Evolutionary conservation across 2,888 invertebrate species (phyloP).

Genomic region (Drosophila macrospina): DNA sequence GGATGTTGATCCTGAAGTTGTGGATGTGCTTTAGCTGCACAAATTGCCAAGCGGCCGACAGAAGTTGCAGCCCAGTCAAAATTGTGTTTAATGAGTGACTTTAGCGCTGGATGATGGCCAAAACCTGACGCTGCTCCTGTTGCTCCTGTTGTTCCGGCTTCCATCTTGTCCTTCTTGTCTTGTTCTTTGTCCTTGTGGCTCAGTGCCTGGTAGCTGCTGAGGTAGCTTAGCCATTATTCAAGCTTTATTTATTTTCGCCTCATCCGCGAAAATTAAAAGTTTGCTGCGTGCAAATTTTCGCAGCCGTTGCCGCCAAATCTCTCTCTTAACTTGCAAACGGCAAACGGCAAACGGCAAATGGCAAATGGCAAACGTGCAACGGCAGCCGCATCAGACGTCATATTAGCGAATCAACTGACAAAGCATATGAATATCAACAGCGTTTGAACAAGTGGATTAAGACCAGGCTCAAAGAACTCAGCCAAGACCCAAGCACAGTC

Average conservation of each 20-base stretch:
- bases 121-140: slow-evolving; percentile 11
- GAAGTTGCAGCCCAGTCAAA: slow-evolving; percentile 53
- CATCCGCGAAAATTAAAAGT: slow-evolving; percentile 71
- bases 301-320: slow-evolving; percentile 45
- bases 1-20: slow-evolving; percentile 12
- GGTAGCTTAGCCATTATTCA: slow-evolving; percentile 81
- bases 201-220: slow-evolving; percentile 43
- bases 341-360: slow-evolving; percentile 12
- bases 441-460: slow-evolving; percentile 80
- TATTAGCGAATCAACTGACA: slow-evolving; percentile 81
- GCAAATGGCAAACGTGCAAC: slow-evolving; percentile 33
- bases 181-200: slow-evolving; percentile 5
- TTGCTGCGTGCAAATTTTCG: slow-evolving; percentile 77
- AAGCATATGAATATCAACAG: slow-evolving; percentile 82
- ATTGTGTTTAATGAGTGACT: slow-evolving; percentile 81
- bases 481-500: slow-evolving; percentile 15
- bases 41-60: slow-evolving; percentile 40
- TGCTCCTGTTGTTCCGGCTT: slow-evolving; percentile 11
- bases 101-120: slow-evolving; percentile 56
- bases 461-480: slow-evolving; percentile 35
- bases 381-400: slow-evolving; percentile 77
- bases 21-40: slow-evolving; percentile 12
- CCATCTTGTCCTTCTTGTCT: slow-evolving; percentile 10
- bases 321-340: neutral
- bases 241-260: slow-evolving; percentile 76